Percentiles rank a stretch among this genome's conserved stretches.
These are phyloP conservation scores for Saguinus midas DNA, from an alignment of 2,113 vertebrate genomes.

Conservation along the genomic window DNA sequence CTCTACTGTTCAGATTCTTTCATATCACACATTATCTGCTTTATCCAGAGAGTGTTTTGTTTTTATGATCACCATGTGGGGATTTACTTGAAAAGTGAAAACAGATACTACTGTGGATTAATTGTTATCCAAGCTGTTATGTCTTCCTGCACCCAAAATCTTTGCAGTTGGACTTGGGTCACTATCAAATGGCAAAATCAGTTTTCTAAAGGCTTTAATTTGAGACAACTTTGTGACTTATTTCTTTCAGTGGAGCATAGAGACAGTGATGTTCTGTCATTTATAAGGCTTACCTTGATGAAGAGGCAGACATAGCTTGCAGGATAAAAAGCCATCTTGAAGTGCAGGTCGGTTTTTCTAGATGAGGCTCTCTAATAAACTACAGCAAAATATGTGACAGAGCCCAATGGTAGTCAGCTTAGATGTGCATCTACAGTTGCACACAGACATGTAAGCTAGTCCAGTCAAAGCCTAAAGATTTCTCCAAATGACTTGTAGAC, in stretches of 20 bases:
- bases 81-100: neutral
- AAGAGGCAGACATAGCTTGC: neutral
- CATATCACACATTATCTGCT: neutral
- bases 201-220: neutral
- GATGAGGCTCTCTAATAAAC: neutral
- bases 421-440: neutral
- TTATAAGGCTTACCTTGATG: neutral
- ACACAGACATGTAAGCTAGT: rapidly evolving
- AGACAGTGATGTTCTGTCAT: neutral
- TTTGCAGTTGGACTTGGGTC: neutral
- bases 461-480: rapidly evolving
- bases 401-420: neutral
- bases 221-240: neutral
- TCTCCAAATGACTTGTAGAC: neutral
- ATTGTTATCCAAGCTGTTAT: neutral
- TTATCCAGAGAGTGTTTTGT: neutral
- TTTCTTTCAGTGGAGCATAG: neutral
- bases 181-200: too few relatives aligned
- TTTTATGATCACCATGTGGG: neutral
- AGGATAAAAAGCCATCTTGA: neutral
- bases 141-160: neutral
- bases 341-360: neutral
- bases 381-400: neutral
- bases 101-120: neutral
- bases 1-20: neutral